These are phyloP conservation scores for Gymnocypris eckloni DNA, from an alignment of 2,797 vertebrate genomes.

Conservation along the genomic window DNA sequence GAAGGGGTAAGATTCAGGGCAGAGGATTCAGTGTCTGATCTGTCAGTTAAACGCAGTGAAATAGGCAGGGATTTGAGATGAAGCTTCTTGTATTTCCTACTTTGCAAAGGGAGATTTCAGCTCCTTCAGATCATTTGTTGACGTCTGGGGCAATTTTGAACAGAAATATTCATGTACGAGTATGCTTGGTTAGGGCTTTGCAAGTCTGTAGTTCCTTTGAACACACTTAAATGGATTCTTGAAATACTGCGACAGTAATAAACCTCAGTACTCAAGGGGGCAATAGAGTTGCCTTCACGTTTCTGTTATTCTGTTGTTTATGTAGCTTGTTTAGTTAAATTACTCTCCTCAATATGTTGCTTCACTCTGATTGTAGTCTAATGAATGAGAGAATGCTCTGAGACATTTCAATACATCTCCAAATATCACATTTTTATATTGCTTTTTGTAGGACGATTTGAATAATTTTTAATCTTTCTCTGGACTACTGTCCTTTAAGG, in stretches of 20 bases:
- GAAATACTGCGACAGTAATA: not conserved
- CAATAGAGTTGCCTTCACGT: not conserved
- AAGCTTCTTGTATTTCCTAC: not conserved
- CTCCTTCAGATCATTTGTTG: not conserved
- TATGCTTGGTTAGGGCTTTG: not conserved
- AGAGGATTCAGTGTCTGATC: conserved; percentile 5
- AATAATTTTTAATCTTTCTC: not conserved
- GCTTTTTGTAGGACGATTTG: not conserved
- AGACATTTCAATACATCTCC: not conserved
- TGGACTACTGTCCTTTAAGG: not conserved
- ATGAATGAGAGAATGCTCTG: not conserved
- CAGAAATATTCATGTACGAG: not conserved
- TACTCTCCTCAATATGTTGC: not conserved
- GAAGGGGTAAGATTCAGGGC: conserved; percentile 25
- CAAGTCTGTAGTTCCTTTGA: not conserved
- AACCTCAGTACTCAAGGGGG: not conserved
- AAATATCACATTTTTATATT: not conserved
- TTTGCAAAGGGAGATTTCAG: conserved; percentile 8
- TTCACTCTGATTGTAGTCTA: not conserved
- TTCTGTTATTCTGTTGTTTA: not conserved
- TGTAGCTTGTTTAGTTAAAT: not conserved
- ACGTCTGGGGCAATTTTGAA: not conserved
- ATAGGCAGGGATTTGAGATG: not conserved
- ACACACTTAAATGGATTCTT: not conserved
- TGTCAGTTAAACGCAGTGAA: not conserved